A percentile compares a stretch with the other conserved stretches of the same genome.
Evolutionary conservation across 2,113 vertebrate species (phyloP).

Genomic region (Anas platyrhynchos): DNA sequence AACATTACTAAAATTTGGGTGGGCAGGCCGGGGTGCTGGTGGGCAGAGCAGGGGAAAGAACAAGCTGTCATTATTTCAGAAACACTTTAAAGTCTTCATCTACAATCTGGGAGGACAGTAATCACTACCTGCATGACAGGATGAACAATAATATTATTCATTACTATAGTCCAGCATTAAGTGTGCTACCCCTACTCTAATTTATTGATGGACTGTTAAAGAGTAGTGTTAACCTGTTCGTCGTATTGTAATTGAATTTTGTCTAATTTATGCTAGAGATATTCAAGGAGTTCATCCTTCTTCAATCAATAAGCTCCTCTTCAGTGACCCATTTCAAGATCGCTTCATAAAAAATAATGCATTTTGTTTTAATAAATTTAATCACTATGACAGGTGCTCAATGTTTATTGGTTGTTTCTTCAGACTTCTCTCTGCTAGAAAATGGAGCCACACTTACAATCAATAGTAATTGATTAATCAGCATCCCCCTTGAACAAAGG

Average conservation of each 20-base stretch:
- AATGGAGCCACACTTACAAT: conserved; percentile 23
- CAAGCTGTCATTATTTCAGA: neutral
- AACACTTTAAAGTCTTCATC: neutral
- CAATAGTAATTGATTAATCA: conserved; percentile 66
- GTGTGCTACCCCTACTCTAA: conserved; percentile 65
- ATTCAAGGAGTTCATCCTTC: conserved; percentile 78
- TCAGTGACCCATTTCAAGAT: conserved; percentile 76
- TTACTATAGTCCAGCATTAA: conserved; percentile 22
- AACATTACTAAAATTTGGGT: neutral
- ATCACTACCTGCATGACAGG: neutral
- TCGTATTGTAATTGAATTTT: conserved; percentile 74
- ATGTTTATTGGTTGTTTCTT: conserved; percentile 58
- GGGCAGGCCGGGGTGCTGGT: neutral
- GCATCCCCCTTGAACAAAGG: conserved; percentile 69
- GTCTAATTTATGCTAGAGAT: conserved; percentile 71
- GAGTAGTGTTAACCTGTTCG: conserved; percentile 71
- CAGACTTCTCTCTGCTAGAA: conserved; percentile 42
- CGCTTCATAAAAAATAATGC: conserved; percentile 72
- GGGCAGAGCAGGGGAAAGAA: neutral
- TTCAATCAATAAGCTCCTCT: conserved; percentile 78
- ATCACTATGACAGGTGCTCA: conserved; percentile 71
- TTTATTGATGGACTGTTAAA: conserved; percentile 70
- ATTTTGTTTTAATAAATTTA: conserved; percentile 77
- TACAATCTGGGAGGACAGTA: neutral
- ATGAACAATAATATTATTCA: conserved; percentile 40